Base-by-base conservation (phyloP, 2,797 vertebrate species). In the Falco rusticolus region DNA sequence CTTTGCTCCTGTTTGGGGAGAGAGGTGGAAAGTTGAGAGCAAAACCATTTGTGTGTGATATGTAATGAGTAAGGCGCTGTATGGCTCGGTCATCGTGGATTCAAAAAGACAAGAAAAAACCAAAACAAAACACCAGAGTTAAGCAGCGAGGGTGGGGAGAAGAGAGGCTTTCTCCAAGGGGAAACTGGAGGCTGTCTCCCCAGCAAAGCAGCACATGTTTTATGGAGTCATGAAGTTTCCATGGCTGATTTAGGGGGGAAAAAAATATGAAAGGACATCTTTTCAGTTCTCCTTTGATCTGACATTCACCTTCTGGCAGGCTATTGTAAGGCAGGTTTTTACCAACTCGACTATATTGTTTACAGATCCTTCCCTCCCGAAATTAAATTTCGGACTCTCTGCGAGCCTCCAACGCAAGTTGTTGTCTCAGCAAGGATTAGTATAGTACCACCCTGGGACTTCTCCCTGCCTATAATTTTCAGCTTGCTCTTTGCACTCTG, bases 1-100 rank as follows among this genome's bases (percentile, higher is more conserved):
- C 50, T 96, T 95, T 96, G 92, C 95, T 85, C 96, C 98, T 98
- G 96, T 98, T 97, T 53, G 70, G 70, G 48, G 34, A 97, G 88
- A 97, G 81, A 74, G 70, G 26, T 87, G 64, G 78, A 90, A 96
- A 96, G 89, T 96, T 92, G 91, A 80, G 69, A 89, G 87, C 15
- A 68, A 85, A 78, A 41, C 33, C 68, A 72, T 84, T 91, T 41
- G 43, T 66, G 31, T 54, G 33, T 69, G 78, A 83, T 93, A 94
- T 84, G 76, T 76, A 94, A 84, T 82, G 37, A 86, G 29, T 60
- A 63, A 61, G 51, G 43, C 4, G 3, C 31, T 61, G 39, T 68
- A 25, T 65, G 89, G 72, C 33, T 61, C 22, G 8, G n/a, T 8
- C 77, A 84, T 61, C 74, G 39, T 18, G 41, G n/a, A 81, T 72